These are phyloP conservation scores for Porphyrio hochstetteri DNA, from an alignment of 2,113 vertebrate species.

Conservation along the genomic window DNA sequence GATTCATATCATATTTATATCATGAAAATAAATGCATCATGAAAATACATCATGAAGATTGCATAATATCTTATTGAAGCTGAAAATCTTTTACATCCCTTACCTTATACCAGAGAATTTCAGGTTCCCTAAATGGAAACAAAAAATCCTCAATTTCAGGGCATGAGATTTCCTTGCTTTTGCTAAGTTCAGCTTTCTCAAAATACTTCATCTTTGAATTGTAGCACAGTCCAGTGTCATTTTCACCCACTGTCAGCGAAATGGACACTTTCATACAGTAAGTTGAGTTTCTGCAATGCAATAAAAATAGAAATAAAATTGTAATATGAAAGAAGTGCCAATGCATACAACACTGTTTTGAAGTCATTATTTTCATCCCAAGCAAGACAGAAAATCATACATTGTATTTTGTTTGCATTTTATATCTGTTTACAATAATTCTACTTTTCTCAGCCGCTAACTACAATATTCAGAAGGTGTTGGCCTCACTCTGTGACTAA, in stretches of 20 bases:
- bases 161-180: constrained; percentile 95
- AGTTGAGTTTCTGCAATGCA: constrained; percentile 91
- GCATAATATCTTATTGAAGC: background rate
- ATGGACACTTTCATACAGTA: constrained; percentile 99
- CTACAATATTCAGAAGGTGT: background rate
- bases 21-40: background rate
- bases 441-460: background rate
- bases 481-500: background rate
- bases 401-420: background rate
- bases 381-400: background rate
- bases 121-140: constrained; percentile 86
- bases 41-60: background rate
- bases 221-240: constrained; percentile 96
- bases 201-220: constrained; percentile 98
- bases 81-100: constrained; percentile 33
- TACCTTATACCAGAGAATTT: constrained; percentile 98
- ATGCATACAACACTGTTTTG: background rate
- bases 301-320: constrained; percentile 61
- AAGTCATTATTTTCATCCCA: background rate
- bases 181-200: constrained; percentile 97
- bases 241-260: constrained; percentile 94
- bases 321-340: background rate
- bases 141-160: constrained; percentile 93
- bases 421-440: background rate
- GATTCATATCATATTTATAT: background rate